phyloP scores from a whole-genome alignment of 2,797 vertebrate species.

The Acestrorhynchus altus region DNA sequence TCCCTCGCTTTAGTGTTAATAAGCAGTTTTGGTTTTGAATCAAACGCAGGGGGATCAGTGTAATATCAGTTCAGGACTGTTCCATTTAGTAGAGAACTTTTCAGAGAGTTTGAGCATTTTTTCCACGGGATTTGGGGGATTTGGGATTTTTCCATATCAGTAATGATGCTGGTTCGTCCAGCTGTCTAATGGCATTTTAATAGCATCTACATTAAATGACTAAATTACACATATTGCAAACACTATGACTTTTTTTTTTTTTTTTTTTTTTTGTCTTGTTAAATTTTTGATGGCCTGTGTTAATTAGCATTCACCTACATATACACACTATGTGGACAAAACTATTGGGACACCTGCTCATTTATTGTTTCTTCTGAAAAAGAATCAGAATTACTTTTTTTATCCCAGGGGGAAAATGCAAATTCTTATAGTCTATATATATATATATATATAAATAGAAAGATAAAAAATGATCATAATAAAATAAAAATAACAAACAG shows the following conservation, averaged over 20 bases:
- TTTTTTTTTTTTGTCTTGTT: background rate
- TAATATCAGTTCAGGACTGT: slow-evolving; percentile 18
- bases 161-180: background rate
- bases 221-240: background rate
- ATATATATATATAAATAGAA: too few relatives aligned
- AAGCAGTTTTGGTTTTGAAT: slow-evolving; percentile 24
- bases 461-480: too few relatives aligned
- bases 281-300: background rate
- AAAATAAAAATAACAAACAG: too few relatives aligned
- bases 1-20: slow-evolving; percentile 9
- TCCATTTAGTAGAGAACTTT: slow-evolving; percentile 12
- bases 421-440: too few relatives aligned
- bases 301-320: too few relatives aligned
- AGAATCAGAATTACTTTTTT: too few relatives aligned
- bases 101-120: background rate
- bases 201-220: background rate
- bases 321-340: too few relatives aligned
- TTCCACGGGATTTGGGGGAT: too few relatives aligned
- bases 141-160: background rate
- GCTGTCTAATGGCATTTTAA: background rate
- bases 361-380: too few relatives aligned
- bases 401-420: too few relatives aligned
- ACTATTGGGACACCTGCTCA: too few relatives aligned
- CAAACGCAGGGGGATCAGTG: background rate
- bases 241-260: too few relatives aligned